Evolutionary conservation across 2,888 invertebrate genomes (phyloP), one percentile per base, ranked within the genome.

Genomic region (Nezara viridula): DNA sequence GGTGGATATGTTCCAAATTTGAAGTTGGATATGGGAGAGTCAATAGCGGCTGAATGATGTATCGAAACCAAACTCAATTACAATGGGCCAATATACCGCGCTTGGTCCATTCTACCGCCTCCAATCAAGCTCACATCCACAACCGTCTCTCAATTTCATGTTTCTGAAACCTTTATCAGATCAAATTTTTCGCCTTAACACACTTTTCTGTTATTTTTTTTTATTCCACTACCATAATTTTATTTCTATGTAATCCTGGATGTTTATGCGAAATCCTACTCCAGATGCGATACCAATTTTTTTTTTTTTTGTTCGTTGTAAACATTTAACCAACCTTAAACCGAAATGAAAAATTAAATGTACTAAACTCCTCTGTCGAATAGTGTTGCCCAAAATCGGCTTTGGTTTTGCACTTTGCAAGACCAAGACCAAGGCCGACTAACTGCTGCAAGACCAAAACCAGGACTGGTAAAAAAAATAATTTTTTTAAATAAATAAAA

Each of bases 31-130:
- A 81, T 81, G 44, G 81, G 44, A 21, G 44, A 81, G 81, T 81
- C 81, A 81, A 81, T 81, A 81, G 81, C 4, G 47, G 24, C n/a
- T 81, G 44, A 81, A 81, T 81, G 81, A 81, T 81, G 81, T 81
- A 81, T 81, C 81, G 81, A 44, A 44, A 81, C 81, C 81, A n/a
- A 81, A 81, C 81, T 44, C 81, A 81, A 81, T 81, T 81, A 81
- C 81, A 81, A 81, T 81, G 44, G 81, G 81, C 12, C 81, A 81
- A 81, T 81, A 81, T 81, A 81, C 44, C 81, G 24, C 24, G 81
- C 44, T 44, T 4, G 81, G 44, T 4, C 81, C 81, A n/a, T 81
- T 81, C n/a, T 81, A 47, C 44, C 12, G 10, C 81, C 81, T 44
- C 81, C 81, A 81, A 81, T 81, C 81, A 81, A 44, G 12, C 44